Base-by-base conservation (phyloP, 2,113 vertebrate genomes). In the Raja brachyura region DNA sequence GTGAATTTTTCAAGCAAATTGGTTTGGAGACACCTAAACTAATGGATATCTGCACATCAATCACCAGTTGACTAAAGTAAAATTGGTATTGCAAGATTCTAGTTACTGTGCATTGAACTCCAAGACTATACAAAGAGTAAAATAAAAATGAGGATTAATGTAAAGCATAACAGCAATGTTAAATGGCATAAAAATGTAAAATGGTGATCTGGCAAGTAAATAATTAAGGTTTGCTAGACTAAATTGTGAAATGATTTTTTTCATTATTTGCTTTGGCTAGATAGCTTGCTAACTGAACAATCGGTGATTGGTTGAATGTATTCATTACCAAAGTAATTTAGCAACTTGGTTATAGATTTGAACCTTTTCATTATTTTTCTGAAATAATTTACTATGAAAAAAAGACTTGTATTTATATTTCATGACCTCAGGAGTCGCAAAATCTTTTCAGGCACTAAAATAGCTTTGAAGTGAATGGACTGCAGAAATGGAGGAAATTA, bases 181-280 rank as follows among this genome's bases (percentile, higher is more conserved):
- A n/a, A 63, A n/a, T 31, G 16, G 61, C 28, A 88, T 28, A 28
- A 4, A 88, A 28, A 88, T 88, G n/a, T 88, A 59, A 6, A 88
- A 88, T 66, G 59, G 83, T 88, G 59, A 88, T 63, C 25, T 88
- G n/a, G 59, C 83, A 88, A 86, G 81, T 86, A 59, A 61, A 5
- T 56, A 3, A 59, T 48, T 59, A 13, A 54, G 54, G 81, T 25
- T 59, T n/a, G 81, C 56, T n/a, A 31, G 61, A 63, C 28, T 63
- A 31, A 86, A 61, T 86, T 86, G 59, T 63, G 11, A 63, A 86
- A 86, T 25, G 11, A 86, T 33, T 63, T 48, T 13, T 86, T n/a
- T 63, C 83, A 86, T 18, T 86, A n/a, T 86, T 86, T 63, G n/a
- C 83, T 86, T 86, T 86, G 83, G 56, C 83, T 63, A 31, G 28